Base-by-base conservation (phyloP, 2,113 vertebrate genomes). In the Thinocorus orbignyianus region DNA sequence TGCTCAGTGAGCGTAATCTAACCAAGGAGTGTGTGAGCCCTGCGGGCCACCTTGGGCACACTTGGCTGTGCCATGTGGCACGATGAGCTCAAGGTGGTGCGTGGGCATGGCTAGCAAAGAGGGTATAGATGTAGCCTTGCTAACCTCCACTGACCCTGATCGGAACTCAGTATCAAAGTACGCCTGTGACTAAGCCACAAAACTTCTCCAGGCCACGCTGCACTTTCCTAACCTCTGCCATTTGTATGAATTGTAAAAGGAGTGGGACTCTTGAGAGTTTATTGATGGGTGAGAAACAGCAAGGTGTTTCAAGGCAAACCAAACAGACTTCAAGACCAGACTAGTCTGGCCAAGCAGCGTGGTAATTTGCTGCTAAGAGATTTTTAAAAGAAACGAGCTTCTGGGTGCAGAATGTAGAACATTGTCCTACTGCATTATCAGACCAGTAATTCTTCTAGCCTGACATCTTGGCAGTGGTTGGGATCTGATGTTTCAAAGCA, bases 1-100 rank as follows among this genome's bases (percentile, higher is more conserved):
- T 49, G n/a, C 69, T 66, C 11, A 22, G 48, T 0, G 5, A n/a
- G 30, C 1, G 0, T 30, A 6, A 13, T 19, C 35, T 22, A 13
- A 51, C 16, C 7, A 10, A 44, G 57, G 35, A 41, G 20, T 0
- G 11, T 2, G 13, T 16, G 78, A 58, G 39, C 35, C 54, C 54
- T 14, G n/a, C 58, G 39, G 42, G 71, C n/a, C 55, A 22, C 37
- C 58, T 35, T 3, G 1, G 39, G 6, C 52, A 24, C 18, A 11
- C 26, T 70, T 65, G 65, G 35, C 74, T 79, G 79, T 70, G 74
- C 64, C 6, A 0, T 7, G 20, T 65, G 68, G 42, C 68, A 22
- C 3, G 0, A 25, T 11, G 24, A 49, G 86, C 42, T 31, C 1
- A 0, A 48, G 23, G 51, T n/a, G 35, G 7, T 39, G 16, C 6